Evolutionary conservation across 2,888 invertebrate species (phyloP), one percentile per base, ranked within the genome.

Genomic region (Branchipolynoe longqiensis): DNA sequence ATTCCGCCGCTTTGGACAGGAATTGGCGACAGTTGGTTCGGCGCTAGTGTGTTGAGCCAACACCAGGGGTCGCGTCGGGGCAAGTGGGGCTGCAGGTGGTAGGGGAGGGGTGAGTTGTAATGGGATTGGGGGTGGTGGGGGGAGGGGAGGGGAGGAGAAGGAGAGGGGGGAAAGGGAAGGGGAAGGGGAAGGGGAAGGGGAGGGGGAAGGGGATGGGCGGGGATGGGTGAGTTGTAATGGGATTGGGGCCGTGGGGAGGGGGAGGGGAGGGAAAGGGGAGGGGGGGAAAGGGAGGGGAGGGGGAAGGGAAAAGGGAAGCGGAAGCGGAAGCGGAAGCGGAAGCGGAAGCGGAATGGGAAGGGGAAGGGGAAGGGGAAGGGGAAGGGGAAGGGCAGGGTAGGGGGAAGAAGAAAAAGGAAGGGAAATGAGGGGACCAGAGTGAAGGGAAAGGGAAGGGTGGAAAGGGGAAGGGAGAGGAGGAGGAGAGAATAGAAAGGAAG

Each of bases 21-120:
- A 69, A 69, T 69, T 69, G 69, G 69, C 69, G 69, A 69, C 69
- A 69, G 69, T 69, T 36, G 69, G 69, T 69, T 69, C 38, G 69
- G 69, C 69, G 69, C 69, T 69, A 38, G 69, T 69, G 69, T 69
- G 69, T 69, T 69, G 69, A 38, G 69, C 69, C 38, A 69, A 69
- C 69, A 69, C 69, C 69, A 69, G 69, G 38, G 69, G 69, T 69
- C 69, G 38, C 36, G 69, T 33, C 69, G 36, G 69, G 69, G 36
- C 69, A 69, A 69, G 69, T 69, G 69, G 69, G 36, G 69, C 25
- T 25, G 69, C 36, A 33, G 69, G 14, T 22, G 69, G 36, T 18
- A 8, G 48, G 48, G 48, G 62, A 12, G n/a, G 59, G 59, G 59
- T 8, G 59, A 25, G 25, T 4, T 6, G 59, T 25, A n/a, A 59